A percentile compares a stretch with the other conserved stretches of the same genome.
Conservation (phyloP, 2,888 invertebrate genomes). For the Hirudinaria manillensis region DNA sequence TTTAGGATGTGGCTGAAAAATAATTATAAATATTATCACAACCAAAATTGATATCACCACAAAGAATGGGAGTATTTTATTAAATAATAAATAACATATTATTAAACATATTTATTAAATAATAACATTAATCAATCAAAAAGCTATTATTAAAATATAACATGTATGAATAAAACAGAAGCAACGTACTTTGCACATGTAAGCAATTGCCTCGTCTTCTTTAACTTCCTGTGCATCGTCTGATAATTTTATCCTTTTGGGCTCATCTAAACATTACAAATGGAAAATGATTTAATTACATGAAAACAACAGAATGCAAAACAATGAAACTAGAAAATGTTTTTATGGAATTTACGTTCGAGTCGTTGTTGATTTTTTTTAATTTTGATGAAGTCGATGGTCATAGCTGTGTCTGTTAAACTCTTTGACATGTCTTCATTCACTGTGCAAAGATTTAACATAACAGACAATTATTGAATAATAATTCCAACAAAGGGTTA, state of each 20-base stretch:
- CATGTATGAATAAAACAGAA: background rate
- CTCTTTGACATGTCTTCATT: conserved; percentile 33
- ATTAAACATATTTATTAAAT: background rate
- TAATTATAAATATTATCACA: too few relatives aligned
- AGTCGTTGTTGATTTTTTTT: conserved; percentile 36
- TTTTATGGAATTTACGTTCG: background rate
- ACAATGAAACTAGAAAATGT: background rate
- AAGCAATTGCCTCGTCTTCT: conserved; percentile 14
- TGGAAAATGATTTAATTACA: background rate
- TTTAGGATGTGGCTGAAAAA: conserved; percentile 35
- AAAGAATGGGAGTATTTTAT: too few relatives aligned
- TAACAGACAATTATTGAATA: too few relatives aligned
- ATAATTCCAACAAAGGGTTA: too few relatives aligned
- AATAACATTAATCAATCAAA: background rate
- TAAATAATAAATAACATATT: too few relatives aligned
- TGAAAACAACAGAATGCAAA: background rate
- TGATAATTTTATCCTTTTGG: conserved; percentile 22
- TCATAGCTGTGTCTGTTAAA: conserved; percentile 35
- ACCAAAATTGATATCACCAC: too few relatives aligned
- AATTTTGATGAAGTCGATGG: conserved; percentile 64
- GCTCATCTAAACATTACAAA: too few relatives aligned
- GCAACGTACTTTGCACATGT: conserved; percentile 27
- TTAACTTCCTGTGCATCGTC: background rate
- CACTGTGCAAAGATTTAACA: conserved; percentile 20
- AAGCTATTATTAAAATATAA: conserved; percentile 18